Conservation (phyloP, 1,140 invertebrate species). For the Drosophila leontia region DNA sequence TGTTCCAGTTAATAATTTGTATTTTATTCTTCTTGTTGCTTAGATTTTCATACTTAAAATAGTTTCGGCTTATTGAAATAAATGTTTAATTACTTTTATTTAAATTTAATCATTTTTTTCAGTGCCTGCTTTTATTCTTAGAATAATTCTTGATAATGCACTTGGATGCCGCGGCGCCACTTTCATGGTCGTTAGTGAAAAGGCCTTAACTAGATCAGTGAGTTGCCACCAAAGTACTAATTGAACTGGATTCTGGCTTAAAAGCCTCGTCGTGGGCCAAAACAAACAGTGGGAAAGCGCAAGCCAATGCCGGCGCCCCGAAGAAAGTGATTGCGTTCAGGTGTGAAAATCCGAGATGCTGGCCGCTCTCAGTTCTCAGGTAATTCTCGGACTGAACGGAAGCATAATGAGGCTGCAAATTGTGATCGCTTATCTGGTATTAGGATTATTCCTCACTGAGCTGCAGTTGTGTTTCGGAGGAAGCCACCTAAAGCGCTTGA, state of each 20-base stretch:
- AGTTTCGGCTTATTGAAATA: no score
- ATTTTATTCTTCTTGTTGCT: no score
- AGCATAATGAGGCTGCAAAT: slow-evolving; percentile 35
- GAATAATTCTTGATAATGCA: slow-evolving; percentile 14
- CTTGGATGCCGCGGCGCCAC: neutral
- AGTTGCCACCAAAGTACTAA: slow-evolving; percentile 54
- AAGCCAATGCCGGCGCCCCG: slow-evolving; percentile 4
- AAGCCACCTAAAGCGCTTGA: slow-evolving; percentile 50
- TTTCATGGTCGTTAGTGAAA: slow-evolving; percentile 51
- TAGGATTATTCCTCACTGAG: neutral
- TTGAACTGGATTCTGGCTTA: slow-evolving; percentile 56
- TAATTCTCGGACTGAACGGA: slow-evolving; percentile 43
- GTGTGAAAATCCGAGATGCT: slow-evolving; percentile 45
- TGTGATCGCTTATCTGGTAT: neutral
- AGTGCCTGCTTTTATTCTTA: neutral
- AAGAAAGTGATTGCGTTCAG: slow-evolving; percentile 63
- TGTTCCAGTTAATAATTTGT: no score
- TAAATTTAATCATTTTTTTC: neutral
- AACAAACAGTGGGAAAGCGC: slow-evolving; percentile 45
- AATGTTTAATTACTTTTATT: no score
- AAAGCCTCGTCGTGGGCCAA: slow-evolving; percentile 8
- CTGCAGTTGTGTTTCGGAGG: neutral
- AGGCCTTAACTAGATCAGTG: slow-evolving; percentile 46
- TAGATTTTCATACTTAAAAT: no score
- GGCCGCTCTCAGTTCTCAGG: slow-evolving; percentile 2